Conservation (phyloP, 2,797 vertebrate species). For the Carapus acus region DNA sequence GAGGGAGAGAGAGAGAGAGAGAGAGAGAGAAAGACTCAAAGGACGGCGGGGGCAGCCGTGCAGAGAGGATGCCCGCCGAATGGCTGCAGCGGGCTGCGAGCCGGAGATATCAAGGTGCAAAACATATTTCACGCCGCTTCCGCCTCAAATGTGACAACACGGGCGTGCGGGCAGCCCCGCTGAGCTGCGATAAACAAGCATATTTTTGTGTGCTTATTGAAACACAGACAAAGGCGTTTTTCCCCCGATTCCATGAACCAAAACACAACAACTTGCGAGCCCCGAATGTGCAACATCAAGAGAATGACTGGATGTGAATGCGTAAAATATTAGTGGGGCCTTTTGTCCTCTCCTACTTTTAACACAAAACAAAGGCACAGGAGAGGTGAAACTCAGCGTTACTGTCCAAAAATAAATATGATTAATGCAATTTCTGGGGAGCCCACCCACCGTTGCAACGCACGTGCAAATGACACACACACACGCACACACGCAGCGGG, state of each 20-base stretch:
- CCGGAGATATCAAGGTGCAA: slow-evolving; percentile 34
- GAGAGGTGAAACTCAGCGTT: slow-evolving; percentile 25
- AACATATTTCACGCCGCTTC: slow-evolving; percentile 60
- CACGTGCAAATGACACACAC: too few relatives aligned
- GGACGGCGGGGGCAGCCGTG: too few relatives aligned
- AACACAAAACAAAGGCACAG: background rate
- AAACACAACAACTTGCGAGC: slow-evolving; percentile 6
- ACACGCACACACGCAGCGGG: background rate
- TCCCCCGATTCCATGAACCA: background rate
- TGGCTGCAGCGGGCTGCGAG: slow-evolving; percentile 39
- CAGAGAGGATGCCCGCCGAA: slow-evolving; percentile 9
- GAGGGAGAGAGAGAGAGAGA: slow-evolving; percentile 1
- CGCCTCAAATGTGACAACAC: slow-evolving; percentile 49
- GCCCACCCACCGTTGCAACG: too few relatives aligned
- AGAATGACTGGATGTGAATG: slow-evolving; percentile 37
- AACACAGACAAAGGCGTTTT: slow-evolving; percentile 17
- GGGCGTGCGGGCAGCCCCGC: slow-evolving; percentile 46
- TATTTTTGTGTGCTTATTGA: slow-evolving; percentile 30
- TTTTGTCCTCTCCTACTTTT: too few relatives aligned
- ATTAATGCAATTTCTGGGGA: slow-evolving; percentile 7
- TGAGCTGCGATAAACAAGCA: slow-evolving; percentile 53
- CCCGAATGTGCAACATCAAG: slow-evolving; percentile 32
- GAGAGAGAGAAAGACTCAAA: background rate
- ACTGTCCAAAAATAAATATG: slow-evolving; percentile 14
- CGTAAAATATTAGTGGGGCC: slow-evolving; percentile 27